Conservation (phyloP, 2,797 vertebrate species). For the Prionace glauca region DNA sequence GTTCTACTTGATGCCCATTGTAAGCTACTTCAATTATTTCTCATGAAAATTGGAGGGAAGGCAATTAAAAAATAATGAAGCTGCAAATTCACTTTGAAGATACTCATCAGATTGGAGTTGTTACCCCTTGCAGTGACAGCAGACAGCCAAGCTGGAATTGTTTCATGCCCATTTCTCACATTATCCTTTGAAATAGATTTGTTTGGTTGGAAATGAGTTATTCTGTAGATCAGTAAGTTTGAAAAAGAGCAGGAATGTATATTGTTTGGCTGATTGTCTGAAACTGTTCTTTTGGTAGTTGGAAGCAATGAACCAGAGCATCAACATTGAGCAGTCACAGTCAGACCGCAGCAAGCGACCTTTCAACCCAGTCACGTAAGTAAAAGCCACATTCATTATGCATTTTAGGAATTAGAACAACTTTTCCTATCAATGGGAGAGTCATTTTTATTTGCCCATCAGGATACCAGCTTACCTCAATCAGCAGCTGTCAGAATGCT, state of each 20-base stretch:
- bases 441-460: neutral
- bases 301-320: conserved; percentile 93
- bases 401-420: neutral
- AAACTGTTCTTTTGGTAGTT: conserved; percentile 58
- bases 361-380: conserved; percentile 96
- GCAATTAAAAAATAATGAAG: neutral
- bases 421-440: neutral
- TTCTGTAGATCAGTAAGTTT: neutral
- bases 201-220: neutral
- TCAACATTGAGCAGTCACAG: conserved; percentile 97
- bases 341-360: conserved; percentile 96
- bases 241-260: neutral
- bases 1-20: neutral
- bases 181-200: neutral
- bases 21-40: neutral
- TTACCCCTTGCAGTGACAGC: neutral
- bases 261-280: neutral
- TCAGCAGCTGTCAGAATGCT: neutral
- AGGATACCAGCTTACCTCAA: neutral
- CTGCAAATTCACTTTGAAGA: neutral
- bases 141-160: neutral
- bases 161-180: neutral
- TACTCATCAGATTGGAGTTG: neutral
- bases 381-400: conserved; percentile 31
- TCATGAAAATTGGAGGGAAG: neutral